A percentile compares a stretch with the other conserved stretches of the same genome.
These are phyloP conservation scores for Drosophila basisetae DNA, from an alignment of 2,888 invertebrate genomes.

Conservation along the genomic window DNA sequence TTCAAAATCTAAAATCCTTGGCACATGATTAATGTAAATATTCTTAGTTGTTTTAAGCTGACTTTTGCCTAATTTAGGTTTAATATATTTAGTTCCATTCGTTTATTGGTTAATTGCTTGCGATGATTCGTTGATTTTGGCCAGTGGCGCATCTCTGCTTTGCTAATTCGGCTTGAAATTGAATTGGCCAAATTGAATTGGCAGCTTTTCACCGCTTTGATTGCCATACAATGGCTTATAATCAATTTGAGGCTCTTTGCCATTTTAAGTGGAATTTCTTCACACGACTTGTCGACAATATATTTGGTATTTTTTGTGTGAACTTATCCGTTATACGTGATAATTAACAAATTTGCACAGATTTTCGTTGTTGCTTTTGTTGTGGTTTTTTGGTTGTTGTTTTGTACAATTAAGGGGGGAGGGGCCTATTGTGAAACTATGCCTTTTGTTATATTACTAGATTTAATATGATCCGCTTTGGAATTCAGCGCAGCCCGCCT, in stretches of 20 bases:
- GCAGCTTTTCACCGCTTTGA: conserved; percentile 10
- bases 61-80: neutral
- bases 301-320: conserved; percentile 7
- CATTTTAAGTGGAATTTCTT: conserved; percentile 36
- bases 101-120: neutral
- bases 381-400: neutral
- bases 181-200: conserved; percentile 15
- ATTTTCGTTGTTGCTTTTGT: conserved; percentile 16
- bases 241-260: conserved; percentile 22
- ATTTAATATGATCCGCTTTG: conserved; percentile 31
- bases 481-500: conserved; percentile 5
- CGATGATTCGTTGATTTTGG: neutral
- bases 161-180: conserved; percentile 1
- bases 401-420: conserved; percentile 14
- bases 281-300: conserved; percentile 32
- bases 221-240: conserved; percentile 10
- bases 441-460: conserved; percentile 31
- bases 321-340: conserved; percentile 53
- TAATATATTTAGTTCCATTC: neutral
- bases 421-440: conserved; percentile 22
- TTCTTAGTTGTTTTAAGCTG: neutral
- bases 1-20: conserved; percentile 1
- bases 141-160: neutral
- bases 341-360: conserved; percentile 71
- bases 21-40: neutral